Base-by-base conservation (phyloP, 2,797 vertebrate species). In the Amblyraja radiata region DNA sequence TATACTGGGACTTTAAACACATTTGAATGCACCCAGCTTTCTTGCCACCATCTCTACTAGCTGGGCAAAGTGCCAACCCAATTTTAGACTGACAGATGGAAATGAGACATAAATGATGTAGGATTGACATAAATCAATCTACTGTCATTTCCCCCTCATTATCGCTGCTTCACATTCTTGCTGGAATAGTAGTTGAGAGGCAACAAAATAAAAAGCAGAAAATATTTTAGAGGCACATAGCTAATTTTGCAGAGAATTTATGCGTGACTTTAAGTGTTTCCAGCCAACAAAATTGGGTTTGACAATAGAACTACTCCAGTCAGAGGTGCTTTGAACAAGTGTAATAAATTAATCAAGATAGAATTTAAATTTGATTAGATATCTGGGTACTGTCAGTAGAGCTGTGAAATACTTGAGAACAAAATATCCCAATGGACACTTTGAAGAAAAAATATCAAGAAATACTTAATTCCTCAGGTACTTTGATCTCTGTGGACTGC, bases 161-260 rank as follows among this genome's bases (percentile, higher is more conserved):
- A 65, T 14, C 9, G n/a, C 84, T n/a, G 2, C 25, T 65, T 58
- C 61, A 86, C 14, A 32, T 16, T 65, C 28, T 32, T 88, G 25
- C 84, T 88, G 28, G 84, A 88, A 36, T 68, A 36, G 16, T 36
- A 18, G 61, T 25, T 88, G 84, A 88, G 13, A 9, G 84, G 7
- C 16, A n/a, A 13, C 13, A 65, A 63, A 88, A 21, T 46, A 23
- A 88, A 23, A 88, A 65, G 6, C 58, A 36, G 61, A 18, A 65
- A 88, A 14, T 2, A 32, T 32, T 8, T 88, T 88, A 32, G 61
- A 65, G 61, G 18, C 61, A 6, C 7, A n/a, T 28, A 65, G n/a
- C 83, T 86, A 86, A 86, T 86, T 86, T 86, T 88, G 7, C n/a
- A 32, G n/a, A 88, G 36, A 65, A 18, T 36, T 32, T 88, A 18